phyloP scores from a whole-genome alignment of 2,797 vertebrate genomes.

The Lemur catta region DNA sequence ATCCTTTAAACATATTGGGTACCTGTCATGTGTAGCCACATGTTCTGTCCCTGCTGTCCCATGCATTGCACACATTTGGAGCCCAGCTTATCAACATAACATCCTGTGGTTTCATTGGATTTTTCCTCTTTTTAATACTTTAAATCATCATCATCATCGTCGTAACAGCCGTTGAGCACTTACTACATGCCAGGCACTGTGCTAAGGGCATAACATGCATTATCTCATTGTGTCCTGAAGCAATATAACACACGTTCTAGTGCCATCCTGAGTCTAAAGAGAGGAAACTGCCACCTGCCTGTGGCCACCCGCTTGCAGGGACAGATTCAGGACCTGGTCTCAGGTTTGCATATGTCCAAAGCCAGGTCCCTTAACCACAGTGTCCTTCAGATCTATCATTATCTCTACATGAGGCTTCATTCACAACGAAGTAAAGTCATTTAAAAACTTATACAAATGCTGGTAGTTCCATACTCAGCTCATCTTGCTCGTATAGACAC shows the following conservation, averaged over 20 bases:
- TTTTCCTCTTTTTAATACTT: neutral
- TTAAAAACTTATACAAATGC: neutral
- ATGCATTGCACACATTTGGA: neutral
- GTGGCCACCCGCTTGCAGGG: neutral
- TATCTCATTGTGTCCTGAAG: neutral
- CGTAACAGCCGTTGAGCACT: neutral
- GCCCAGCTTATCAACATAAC: neutral
- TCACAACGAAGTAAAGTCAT: neutral
- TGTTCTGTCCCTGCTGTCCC: neutral
- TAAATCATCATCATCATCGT: neutral
- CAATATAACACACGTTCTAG: neutral
- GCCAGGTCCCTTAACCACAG: neutral
- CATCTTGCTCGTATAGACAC: neutral
- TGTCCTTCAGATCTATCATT: neutral
- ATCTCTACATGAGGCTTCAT: neutral
- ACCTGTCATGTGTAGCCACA: fast-evolving
- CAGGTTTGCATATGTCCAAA: neutral
- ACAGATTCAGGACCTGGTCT: neutral
- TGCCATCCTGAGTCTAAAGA: neutral
- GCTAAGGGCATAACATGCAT: neutral
- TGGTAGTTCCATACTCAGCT: neutral
- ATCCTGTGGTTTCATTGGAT: neutral
- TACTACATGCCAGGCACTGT: neutral
- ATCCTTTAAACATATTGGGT: neutral
- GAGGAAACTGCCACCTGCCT: neutral